Evolutionary conservation across 2,113 vertebrate species (phyloP).

Genomic region (Lichenostomus cassidix): DNA sequence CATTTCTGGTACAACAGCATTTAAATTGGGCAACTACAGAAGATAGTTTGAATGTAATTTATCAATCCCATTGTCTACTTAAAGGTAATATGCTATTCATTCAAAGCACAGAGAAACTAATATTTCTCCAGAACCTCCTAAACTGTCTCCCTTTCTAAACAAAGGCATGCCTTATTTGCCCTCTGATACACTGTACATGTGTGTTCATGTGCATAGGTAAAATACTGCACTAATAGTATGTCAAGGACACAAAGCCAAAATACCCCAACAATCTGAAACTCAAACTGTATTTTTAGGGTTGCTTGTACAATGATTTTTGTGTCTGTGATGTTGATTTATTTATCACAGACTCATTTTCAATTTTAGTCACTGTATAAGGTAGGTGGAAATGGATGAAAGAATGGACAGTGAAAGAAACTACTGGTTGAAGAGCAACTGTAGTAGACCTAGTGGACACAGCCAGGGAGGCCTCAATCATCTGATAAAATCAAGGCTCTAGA

Average conservation of each 20-base stretch:
- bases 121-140: not conserved
- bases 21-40: not conserved
- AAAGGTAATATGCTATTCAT: not conserved
- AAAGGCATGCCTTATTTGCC: not conserved
- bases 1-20: not conserved
- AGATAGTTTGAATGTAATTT: not conserved
- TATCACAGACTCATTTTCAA: not conserved
- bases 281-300: not conserved
- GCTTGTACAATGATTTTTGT: not conserved
- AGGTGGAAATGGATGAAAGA: not conserved
- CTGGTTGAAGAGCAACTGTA: not conserved
- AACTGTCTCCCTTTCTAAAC: not conserved
- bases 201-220: not conserved
- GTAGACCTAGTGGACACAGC: not conserved
- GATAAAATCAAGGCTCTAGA: not conserved
- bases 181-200: not conserved
- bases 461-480: not conserved
- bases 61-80: not conserved
- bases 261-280: not conserved
- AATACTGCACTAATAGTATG: not conserved
- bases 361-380: not conserved
- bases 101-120: not conserved
- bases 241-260: not conserved
- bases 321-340: not conserved
- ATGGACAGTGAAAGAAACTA: not conserved